Percentiles rank a stretch among this genome's conserved stretches.
Conservation (phyloP, 2,888 invertebrate genomes). For the Augochlorella aurata region DNA sequence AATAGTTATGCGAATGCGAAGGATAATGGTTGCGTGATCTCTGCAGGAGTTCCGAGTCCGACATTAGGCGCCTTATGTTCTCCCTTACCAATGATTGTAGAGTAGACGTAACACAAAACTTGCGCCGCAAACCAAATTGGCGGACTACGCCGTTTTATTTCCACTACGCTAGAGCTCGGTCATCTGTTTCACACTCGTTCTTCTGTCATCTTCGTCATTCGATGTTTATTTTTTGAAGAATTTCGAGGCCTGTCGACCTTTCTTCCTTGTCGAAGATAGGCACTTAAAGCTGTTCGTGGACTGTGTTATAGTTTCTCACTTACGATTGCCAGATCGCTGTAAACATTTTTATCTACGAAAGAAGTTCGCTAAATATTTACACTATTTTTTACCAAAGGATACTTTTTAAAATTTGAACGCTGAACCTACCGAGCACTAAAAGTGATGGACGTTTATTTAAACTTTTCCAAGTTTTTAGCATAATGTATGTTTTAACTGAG, state of each 20-base stretch:
- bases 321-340: neutral
- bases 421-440: no score
- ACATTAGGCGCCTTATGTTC: slow-evolving; percentile 47
- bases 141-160: neutral
- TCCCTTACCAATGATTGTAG: slow-evolving; percentile 70
- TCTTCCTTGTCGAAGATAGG: slow-evolving; percentile 9
- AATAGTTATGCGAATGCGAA: slow-evolving; percentile 63
- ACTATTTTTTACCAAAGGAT: no score
- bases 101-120: slow-evolving; percentile 50
- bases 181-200: slow-evolving; percentile 34
- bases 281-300: neutral
- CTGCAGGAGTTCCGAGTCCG: slow-evolving; percentile 43
- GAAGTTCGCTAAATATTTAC: no score
- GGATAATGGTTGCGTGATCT: slow-evolving; percentile 69
- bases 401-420: no score
- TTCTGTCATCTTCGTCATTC: slow-evolving; percentile 2
- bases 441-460: no score
- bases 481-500: no score
- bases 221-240: slow-evolving; percentile 31
- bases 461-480: no score
- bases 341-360: no score
- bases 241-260: slow-evolving; percentile 28
- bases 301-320: neutral
- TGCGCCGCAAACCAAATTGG: slow-evolving; percentile 51
- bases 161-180: slow-evolving; percentile 23